Base-by-base conservation (phyloP, 35 echinoderm and acorn worm genomes). In the Diadema setosum region DNA sequence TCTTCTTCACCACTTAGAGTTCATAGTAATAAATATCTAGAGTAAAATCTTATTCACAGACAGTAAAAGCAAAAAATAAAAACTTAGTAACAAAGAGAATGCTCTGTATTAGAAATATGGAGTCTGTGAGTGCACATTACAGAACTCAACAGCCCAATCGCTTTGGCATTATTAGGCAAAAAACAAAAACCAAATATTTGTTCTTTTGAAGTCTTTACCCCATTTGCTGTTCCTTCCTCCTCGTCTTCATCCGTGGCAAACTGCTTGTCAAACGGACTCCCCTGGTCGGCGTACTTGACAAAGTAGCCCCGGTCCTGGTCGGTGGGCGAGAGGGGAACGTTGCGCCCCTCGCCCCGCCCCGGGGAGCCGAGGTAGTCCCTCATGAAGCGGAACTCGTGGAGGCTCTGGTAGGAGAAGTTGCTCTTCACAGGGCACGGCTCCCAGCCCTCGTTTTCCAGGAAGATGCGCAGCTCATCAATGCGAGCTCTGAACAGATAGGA, bases 381-480 rank as follows among this genome's bases (percentile, higher is more conserved):
- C 5, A 97, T 55, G 40, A 91, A 97, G 3, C 91, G 83, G 58
- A 97, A 97, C 84, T 97, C 96, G 36, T 99, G 96, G 14, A 99
- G 89, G 50, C 94, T 94, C 0, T 89, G 89, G 21, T 83, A 61
- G 25, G 89, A 92, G 83, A 94, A 99, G 83, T 89, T 99, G 21
- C 82, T 82, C 48, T 88, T 99, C 61, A 99, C 96, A 7, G 96
- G 96, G 59, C 96, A 94, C 20, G 95, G 56, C 75, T 95, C 93
- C 96, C 96, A 99, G 39, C 92, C 96, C 85, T 99, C 96, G 37
- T 99, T 99, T 86, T 99, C 96, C 27, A 99, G 65, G 52, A 99
- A 99, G 89, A 99, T 99, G 16, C 90, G 43, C 2, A 99, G 52
- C 52, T 99, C 96, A 82, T 99, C 96, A 81, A 99, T 91, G 42